phyloP scores from a whole-genome alignment of 2,113 vertebrate genomes.

The Stegostoma tigrinum region DNA sequence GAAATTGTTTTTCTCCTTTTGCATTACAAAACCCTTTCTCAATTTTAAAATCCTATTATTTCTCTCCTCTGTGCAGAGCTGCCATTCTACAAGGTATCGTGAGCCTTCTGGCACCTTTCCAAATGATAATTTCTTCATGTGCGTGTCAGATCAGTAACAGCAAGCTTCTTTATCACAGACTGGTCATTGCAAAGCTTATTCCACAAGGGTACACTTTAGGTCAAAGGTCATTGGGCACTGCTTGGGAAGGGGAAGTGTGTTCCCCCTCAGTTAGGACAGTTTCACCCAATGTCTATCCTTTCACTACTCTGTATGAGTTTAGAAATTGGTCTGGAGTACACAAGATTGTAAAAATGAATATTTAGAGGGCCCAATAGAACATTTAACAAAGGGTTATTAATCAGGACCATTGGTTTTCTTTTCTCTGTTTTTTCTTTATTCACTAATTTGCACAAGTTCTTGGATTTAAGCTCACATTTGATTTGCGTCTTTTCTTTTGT shows the following conservation, averaged over 20 bases:
- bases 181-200: not conserved
- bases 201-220: not conserved
- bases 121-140: not conserved
- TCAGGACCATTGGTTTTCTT: not conserved
- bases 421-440: not conserved
- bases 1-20: not conserved
- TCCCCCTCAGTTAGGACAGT: not conserved
- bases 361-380: not conserved
- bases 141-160: not conserved
- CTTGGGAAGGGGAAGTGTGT: not conserved
- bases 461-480: not conserved
- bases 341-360: not conserved
- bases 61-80: not conserved
- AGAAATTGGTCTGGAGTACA: not conserved
- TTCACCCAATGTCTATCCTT: not conserved
- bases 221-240: not conserved
- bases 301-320: too few relatives aligned
- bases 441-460: not conserved
- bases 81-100: not conserved
- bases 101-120: not conserved
- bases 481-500: slow-evolving; percentile 14
- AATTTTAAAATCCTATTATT: not conserved
- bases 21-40: not conserved
- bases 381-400: not conserved
- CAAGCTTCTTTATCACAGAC: not conserved